Conservation (phyloP, 37 sponge, comb jelly and placozoan genomes). For the Hormiphora californensis region DNA sequence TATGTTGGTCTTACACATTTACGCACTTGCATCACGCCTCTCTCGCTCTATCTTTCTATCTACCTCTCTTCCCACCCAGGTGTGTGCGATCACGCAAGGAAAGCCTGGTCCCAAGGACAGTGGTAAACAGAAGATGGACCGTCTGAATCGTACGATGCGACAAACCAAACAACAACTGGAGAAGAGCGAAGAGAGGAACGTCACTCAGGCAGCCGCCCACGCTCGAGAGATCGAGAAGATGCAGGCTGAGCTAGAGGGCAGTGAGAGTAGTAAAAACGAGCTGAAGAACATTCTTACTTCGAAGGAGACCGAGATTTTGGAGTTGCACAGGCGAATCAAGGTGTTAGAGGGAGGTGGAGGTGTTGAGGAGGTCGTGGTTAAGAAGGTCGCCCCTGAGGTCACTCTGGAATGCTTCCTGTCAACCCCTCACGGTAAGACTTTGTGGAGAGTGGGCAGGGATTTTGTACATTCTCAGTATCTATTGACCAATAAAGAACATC, state of each 20-base stretch:
- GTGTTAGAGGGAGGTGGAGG: background rate
- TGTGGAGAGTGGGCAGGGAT: no score
- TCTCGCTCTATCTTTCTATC: no score
- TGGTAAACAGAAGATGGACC: background rate
- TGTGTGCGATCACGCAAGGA: no score
- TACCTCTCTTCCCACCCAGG: no score
- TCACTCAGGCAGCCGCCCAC: background rate
- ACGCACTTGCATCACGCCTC: no score
- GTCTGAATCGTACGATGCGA: background rate
- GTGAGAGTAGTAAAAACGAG: background rate
- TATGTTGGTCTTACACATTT: background rate
- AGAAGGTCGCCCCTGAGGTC: background rate
- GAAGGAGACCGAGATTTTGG: slow-evolving; percentile 20
- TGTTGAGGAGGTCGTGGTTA: background rate
- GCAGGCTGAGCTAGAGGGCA: background rate
- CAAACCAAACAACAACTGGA: slow-evolving; percentile 22
- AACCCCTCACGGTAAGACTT: background rate
- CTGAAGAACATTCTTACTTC: background rate
- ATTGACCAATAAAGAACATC: no score
- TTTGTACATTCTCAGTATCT: no score
- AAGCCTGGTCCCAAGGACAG: background rate
- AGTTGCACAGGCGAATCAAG: background rate
- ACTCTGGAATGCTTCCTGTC: slow-evolving; percentile 10
- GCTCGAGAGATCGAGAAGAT: slow-evolving; percentile 12
- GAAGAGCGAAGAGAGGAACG: background rate